Conservation (phyloP, 2,113 vertebrate species). For the Podarcis cretensis region DNA sequence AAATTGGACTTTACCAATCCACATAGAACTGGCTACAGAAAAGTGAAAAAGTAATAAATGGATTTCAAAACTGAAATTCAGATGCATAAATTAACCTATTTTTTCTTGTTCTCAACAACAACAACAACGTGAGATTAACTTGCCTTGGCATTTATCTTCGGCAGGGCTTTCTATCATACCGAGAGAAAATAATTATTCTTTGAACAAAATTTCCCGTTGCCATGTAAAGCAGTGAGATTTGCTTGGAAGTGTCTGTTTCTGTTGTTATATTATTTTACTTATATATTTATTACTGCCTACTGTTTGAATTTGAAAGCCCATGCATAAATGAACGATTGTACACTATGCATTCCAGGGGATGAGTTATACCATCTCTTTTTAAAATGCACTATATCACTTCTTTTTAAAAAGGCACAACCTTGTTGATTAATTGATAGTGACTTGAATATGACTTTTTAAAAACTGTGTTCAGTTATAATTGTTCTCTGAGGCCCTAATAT, state of each 20-base stretch:
- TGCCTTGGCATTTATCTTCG: neutral
- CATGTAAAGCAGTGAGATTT: neutral
- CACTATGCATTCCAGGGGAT: neutral
- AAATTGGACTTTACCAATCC: neutral
- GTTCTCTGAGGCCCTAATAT: neutral
- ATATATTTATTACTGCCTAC: neutral
- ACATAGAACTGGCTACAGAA: neutral
- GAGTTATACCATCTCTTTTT: neutral
- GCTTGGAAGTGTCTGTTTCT: neutral
- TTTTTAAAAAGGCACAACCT: neutral
- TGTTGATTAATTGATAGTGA: neutral
- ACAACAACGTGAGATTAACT: neutral
- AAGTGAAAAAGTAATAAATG: neutral
- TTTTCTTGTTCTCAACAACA: neutral
- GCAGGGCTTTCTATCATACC: neutral
- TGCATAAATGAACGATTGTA: neutral
- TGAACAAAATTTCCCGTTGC: neutral
- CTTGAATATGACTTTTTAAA: neutral
- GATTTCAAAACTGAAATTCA: neutral
- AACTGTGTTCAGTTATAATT: neutral
- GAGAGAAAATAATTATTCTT: neutral
- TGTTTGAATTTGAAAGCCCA: neutral
- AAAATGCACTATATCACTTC: neutral
- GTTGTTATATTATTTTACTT: neutral
- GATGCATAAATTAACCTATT: neutral